Evolutionary conservation across 1,140 invertebrate genomes (phyloP).

Genomic region (Drosophila funebris): DNA sequence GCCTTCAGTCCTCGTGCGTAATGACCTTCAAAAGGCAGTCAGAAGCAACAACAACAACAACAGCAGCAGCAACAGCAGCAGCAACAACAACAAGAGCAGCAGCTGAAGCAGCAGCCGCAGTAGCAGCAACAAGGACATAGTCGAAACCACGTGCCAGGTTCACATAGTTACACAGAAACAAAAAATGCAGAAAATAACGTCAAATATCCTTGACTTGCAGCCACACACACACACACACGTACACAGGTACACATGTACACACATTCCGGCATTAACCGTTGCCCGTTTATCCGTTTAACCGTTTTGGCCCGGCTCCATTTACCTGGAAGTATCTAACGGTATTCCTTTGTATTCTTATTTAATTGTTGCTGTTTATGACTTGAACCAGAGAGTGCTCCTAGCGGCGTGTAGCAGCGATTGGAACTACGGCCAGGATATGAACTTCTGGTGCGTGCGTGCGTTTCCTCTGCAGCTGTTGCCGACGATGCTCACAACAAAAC

Average conservation of each 20-base stretch:
- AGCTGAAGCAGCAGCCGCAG: constrained; percentile 22
- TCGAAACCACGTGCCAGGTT: constrained; percentile 45
- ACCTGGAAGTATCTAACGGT: constrained; percentile 5
- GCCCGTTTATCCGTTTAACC: constrained; percentile 5
- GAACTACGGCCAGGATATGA: not conserved
- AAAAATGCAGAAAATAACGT: constrained; percentile 8
- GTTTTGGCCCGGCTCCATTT: constrained; percentile 18
- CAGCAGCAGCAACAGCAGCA: constrained; percentile 44
- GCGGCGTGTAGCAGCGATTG: not conserved
- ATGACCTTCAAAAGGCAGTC: constrained; percentile 73
- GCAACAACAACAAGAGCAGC: constrained; percentile 9
- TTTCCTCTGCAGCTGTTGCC: constrained; percentile 39
- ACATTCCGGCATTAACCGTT: constrained; percentile 2
- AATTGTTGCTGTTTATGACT: not conserved
- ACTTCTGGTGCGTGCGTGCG: constrained; percentile 9
- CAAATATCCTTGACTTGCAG: not conserved
- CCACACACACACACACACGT: constrained; percentile 17
- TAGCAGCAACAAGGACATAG: constrained; percentile 53
- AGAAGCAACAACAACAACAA: constrained; percentile 38
- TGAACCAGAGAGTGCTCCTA: not conserved
- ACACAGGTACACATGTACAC: not conserved
- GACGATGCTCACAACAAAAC: constrained; percentile 71
- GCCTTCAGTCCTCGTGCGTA: constrained; percentile 59
- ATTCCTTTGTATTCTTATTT: not conserved
- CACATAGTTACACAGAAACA: constrained; percentile 10